Percentiles rank a stretch among this genome's conserved stretches.
Conservation (phyloP, 2,113 vertebrate species). For the Larimichthys polyactis region DNA sequence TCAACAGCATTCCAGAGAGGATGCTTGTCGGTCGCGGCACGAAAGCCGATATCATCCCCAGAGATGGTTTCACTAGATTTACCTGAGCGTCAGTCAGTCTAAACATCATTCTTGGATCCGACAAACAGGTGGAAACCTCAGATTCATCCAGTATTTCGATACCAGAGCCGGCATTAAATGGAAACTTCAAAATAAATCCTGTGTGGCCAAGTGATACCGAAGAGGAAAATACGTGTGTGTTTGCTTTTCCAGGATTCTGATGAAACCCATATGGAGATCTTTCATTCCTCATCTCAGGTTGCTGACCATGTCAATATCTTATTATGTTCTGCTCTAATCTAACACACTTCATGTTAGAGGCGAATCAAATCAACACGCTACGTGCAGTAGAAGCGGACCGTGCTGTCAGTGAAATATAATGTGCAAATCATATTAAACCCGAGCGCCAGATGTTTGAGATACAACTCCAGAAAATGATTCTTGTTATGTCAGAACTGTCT, state of each 20-base stretch:
- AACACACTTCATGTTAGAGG: not conserved
- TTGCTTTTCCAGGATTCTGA: slow-evolving; percentile 64
- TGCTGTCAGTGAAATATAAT: slow-evolving; percentile 32
- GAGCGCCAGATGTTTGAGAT: not conserved
- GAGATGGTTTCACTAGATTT: slow-evolving; percentile 34
- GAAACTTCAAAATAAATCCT: slow-evolving; percentile 66
- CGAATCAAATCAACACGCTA: slow-evolving; percentile 29
- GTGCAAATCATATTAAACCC: not conserved
- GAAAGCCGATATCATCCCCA: slow-evolving; percentile 23
- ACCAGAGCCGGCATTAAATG: slow-evolving; percentile 26
- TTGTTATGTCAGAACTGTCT: not conserved
- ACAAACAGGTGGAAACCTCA: slow-evolving; percentile 29
- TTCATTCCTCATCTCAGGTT: slow-evolving; percentile 60
- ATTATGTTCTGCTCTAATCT: slow-evolving; percentile 30
- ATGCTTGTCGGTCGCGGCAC: slow-evolving; percentile 11
- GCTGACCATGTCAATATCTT: slow-evolving; percentile 34
- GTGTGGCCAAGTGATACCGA: slow-evolving; percentile 35
- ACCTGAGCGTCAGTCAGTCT: not conserved
- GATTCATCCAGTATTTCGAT: slow-evolving; percentile 1
- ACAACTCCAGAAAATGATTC: not conserved
- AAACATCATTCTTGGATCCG: slow-evolving; percentile 12
- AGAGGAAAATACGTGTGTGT: slow-evolving; percentile 44
- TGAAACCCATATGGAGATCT: slow-evolving; percentile 59
- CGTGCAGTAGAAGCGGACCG: not conserved
- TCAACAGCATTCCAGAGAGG: slow-evolving; percentile 48